Percentiles rank a stretch among this genome's conserved stretches.
Conservation (phyloP, 1,140 invertebrate genomes). For the Wasmannia auropunctata region DNA sequence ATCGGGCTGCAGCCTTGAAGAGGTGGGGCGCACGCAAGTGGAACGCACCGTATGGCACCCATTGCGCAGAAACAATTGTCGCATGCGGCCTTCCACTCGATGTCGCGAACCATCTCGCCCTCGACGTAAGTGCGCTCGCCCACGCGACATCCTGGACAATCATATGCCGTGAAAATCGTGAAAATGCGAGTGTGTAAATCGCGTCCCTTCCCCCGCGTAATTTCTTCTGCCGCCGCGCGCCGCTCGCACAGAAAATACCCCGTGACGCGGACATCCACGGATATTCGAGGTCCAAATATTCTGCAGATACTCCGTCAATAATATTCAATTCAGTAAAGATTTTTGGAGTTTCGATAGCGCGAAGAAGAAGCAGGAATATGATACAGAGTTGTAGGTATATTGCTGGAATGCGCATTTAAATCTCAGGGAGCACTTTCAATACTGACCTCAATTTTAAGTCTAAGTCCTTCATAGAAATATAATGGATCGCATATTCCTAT, state of each 20-base stretch:
- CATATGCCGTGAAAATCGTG: conserved; percentile 4
- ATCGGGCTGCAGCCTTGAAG: conserved; percentile 92
- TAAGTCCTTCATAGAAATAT: neutral
- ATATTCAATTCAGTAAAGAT: too few species aligned
- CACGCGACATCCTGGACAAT: conserved; percentile 88
- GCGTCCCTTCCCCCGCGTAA: neutral
- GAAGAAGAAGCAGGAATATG: neutral
- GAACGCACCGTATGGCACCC: conserved; percentile 90
- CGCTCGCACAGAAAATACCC: neutral
- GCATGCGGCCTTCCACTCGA: conserved; percentile 87
- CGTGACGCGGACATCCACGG: neutral
- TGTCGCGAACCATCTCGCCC: conserved; percentile 90
- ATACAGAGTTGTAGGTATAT: neutral
- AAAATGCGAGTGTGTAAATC: conserved; percentile 7
- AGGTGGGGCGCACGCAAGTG: conserved; percentile 90
- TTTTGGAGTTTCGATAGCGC: neutral
- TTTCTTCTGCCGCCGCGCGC: neutral
- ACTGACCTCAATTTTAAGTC: neutral
- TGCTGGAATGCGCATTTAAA: too few species aligned
- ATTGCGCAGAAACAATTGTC: conserved; percentile 94
- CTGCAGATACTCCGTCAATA: neutral
- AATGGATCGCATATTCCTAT: neutral
- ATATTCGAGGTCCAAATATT: neutral
- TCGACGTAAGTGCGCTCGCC: conserved; percentile 88
- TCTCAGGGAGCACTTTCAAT: too few species aligned